These are phyloP conservation scores for Thereva nobilitata DNA, from an alignment of 2,888 invertebrate species.

Conservation along the genomic window DNA sequence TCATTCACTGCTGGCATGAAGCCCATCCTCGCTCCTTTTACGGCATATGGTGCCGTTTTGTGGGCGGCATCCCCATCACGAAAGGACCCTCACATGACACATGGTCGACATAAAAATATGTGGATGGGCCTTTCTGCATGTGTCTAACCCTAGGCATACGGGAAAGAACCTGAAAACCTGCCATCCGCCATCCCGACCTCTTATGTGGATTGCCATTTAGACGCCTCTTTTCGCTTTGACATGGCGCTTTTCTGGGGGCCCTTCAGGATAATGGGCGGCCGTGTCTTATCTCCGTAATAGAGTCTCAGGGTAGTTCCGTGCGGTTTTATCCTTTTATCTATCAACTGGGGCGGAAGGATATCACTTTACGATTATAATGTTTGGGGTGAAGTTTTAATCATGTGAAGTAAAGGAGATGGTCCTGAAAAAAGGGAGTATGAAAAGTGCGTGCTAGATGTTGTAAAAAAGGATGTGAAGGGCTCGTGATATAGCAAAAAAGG, in stretches of 20 bases:
- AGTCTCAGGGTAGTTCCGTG: constrained; percentile 32
- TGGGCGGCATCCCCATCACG: constrained; percentile 28
- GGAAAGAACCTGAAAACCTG: constrained; percentile 11
- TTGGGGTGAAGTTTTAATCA: constrained; percentile 41
- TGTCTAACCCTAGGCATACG: constrained; percentile 27
- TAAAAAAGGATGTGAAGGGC: not conserved
- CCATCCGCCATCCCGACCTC: constrained; percentile 7
- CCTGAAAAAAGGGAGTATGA: constrained; percentile 15
- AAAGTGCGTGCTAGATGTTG: constrained; percentile 20
- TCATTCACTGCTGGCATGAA: constrained; percentile 17
- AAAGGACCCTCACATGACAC: constrained; percentile 33
- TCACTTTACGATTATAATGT: constrained; percentile 41
- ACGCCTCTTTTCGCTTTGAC: not conserved
- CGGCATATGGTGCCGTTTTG: constrained; percentile 11
- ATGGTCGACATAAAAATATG: constrained; percentile 40
- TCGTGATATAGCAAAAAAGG: too few relatives aligned
- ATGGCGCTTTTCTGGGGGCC: constrained; percentile 17
- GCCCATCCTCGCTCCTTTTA: not conserved
- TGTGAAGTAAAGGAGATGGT: constrained; percentile 20
- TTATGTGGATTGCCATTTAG: constrained; percentile 30
- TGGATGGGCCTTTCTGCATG: constrained; percentile 36
- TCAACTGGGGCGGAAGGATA: constrained; percentile 40
- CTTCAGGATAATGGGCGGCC: constrained; percentile 37
- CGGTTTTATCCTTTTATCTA: constrained; percentile 37
- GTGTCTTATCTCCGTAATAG: constrained; percentile 41